Base-by-base conservation (phyloP, 2,797 vertebrate species). In the Typhlichthys subterraneus region DNA sequence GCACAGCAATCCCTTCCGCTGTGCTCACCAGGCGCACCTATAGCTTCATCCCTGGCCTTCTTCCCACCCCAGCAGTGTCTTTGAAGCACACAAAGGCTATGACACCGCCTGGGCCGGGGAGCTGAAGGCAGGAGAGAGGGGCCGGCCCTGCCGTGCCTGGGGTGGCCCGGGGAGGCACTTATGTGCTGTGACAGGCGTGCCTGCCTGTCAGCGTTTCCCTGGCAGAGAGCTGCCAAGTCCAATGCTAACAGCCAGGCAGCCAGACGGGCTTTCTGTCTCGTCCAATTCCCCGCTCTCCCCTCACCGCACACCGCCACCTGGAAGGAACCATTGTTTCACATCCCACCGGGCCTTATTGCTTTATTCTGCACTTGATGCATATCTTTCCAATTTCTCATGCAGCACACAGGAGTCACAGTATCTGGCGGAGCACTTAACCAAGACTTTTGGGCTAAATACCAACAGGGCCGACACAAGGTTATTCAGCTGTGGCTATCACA, bases 211-310 rank as follows among this genome's bases (percentile, higher is more conserved):
- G 87, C 76, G 46, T 78, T 84, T 88, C 81, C 72, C 78, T 70
- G 59, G 82, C 77, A 87, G 80, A 89, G 83, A 89, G 76, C 87
- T 90, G 89, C 87, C 90, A 91, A 83, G 83, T 86, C 85, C 80
- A 85, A 86, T 85, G 89, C 81, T 85, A 86, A 83, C 80, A 85
- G 85, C 75, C 82, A 78, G 84, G 84, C 80, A 76, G 72, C 69
- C 86, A 71, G 83, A 86, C 79, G 69, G 86, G 86, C 75, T 81
- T 83, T 73, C 85, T 83, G 90, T 91, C 89, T 73, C 79, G 85
- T 89, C 81, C 82, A 81, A 90, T 90, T 79, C 72, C 73, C 77
- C 79, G 80, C 79, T 73, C 82, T 71, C 58, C 63, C 61, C 80
- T 83, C 79, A 71, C 65, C 60, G 69, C 65, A 23, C 77, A 79